phyloP scores from a whole-genome alignment of 2,113 vertebrate species.

The Dicaeum eximium region DNA sequence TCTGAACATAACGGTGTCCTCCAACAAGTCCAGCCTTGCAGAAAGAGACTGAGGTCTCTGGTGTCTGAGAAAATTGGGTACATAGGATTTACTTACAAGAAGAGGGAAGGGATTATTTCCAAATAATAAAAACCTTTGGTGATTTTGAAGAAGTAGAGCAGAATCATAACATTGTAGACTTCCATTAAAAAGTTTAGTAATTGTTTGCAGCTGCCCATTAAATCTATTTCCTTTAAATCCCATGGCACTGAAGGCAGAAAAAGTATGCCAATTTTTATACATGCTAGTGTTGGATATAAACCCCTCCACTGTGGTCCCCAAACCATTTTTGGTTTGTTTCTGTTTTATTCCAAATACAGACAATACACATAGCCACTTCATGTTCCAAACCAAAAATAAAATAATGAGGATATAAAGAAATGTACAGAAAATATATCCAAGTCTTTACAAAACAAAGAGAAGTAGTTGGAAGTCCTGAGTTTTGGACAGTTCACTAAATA shows the following conservation, averaged over 20 bases:
- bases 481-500: not conserved
- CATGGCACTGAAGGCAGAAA: not conserved
- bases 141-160: slow-evolving; percentile 25
- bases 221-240: slow-evolving; percentile 66
- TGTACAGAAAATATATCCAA: not conserved
- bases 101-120: not conserved
- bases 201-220: slow-evolving; percentile 69
- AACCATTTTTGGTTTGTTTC: slow-evolving; percentile 35
- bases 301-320: not conserved
- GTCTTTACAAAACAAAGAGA: not conserved
- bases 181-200: slow-evolving; percentile 61
- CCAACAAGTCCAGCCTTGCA: not conserved
- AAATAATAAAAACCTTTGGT: not conserved
- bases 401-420: not conserved
- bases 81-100: not conserved
- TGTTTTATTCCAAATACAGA: slow-evolving; percentile 16
- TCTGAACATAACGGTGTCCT: not conserved
- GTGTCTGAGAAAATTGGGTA: not conserved
- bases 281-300: not conserved
- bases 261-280: slow-evolving; percentile 31
- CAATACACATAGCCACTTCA: not conserved
- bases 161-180: slow-evolving; percentile 41
- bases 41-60: not conserved
- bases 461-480: not conserved
- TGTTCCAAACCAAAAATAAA: slow-evolving; percentile 14